A percentile compares a stretch with the other conserved stretches of the same genome.
These are phyloP conservation scores for Fragum whitleyi DNA, from an alignment of 2,888 invertebrate species.

Conservation along the genomic window DNA sequence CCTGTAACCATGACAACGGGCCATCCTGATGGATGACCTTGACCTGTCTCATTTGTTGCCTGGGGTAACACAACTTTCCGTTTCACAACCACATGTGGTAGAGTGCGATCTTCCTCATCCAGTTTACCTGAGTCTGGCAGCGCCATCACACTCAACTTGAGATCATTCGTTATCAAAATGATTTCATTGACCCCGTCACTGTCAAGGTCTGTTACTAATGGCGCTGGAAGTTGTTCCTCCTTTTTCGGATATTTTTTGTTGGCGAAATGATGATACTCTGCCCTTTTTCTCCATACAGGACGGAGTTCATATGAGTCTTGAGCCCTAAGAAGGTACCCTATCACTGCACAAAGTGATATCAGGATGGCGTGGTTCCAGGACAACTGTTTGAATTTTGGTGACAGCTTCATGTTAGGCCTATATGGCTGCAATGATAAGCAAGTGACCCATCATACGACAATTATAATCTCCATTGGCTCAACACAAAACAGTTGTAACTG, in stretches of 20 bases:
- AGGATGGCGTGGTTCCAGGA: slow-evolving; percentile 74
- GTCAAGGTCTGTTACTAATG: slow-evolving; percentile 82
- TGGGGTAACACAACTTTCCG: slow-evolving; percentile 73
- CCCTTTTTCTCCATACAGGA: slow-evolving; percentile 81
- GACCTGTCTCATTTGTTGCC: slow-evolving; percentile 44
- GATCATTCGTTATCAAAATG: slow-evolving; percentile 78
- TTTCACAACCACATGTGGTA: slow-evolving; percentile 81
- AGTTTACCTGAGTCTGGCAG: slow-evolving; percentile 70
- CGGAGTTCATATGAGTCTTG: slow-evolving; percentile 77
- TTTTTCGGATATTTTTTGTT: slow-evolving; percentile 75
- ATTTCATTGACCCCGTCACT: slow-evolving; percentile 83
- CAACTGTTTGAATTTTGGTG: slow-evolving; percentile 28
- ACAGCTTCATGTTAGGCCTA: slow-evolving; percentile 19
- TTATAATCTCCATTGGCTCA: too few relatives aligned
- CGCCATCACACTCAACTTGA: slow-evolving; percentile 77
- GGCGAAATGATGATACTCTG: slow-evolving; percentile 73
- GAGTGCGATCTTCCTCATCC: slow-evolving; percentile 69
- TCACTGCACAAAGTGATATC: slow-evolving; percentile 76
- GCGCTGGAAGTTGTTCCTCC: slow-evolving; percentile 75
- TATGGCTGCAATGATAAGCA: neutral
- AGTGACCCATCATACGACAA: too few relatives aligned
- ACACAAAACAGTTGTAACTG: too few relatives aligned
- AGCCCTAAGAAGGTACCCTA: slow-evolving; percentile 80
- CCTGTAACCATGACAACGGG: slow-evolving; percentile 81
- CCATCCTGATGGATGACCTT: slow-evolving; percentile 59